Percentiles rank a stretch among this genome's conserved stretches.
Evolutionary conservation across 2,888 invertebrate species (phyloP).

Genomic region (Rhyacophila evoluta): DNA sequence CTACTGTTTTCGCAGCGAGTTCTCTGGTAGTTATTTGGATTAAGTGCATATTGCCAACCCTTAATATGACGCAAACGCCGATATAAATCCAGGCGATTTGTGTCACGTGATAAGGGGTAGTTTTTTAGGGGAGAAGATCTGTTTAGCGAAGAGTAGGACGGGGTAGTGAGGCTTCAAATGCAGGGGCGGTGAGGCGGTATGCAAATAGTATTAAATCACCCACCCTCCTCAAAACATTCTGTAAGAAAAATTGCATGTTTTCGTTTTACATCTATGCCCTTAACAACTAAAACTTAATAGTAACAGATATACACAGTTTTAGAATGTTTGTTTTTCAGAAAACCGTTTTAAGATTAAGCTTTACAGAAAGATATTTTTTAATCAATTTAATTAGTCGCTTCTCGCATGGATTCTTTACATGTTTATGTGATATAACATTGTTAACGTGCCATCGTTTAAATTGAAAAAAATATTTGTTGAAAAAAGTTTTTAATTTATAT

Average conservation of each 20-base stretch:
- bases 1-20: too few species aligned
- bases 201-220: conserved; percentile 50
- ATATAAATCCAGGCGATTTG: conserved; percentile 71
- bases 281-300: too few species aligned
- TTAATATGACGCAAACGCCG: conserved; percentile 41
- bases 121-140: conserved; percentile 38
- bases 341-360: too few species aligned
- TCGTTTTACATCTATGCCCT: neutral
- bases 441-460: too few species aligned
- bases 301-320: too few species aligned
- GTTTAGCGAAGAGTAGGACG: conserved; percentile 5
- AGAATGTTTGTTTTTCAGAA: too few species aligned
- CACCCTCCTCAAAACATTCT: neutral
- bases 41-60: conserved; percentile 37
- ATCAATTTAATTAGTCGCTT: too few species aligned
- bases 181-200: conserved; percentile 36
- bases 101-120: conserved; percentile 66
- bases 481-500: too few species aligned
- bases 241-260: conserved; percentile 14
- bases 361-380: too few species aligned
- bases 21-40: neutral
- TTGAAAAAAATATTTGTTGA: too few species aligned
- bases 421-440: too few species aligned
- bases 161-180: neutral
- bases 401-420: too few species aligned